Evolutionary conservation across 2,888 invertebrate genomes (phyloP).

Genomic region (Drosophila acutilabella): DNA sequence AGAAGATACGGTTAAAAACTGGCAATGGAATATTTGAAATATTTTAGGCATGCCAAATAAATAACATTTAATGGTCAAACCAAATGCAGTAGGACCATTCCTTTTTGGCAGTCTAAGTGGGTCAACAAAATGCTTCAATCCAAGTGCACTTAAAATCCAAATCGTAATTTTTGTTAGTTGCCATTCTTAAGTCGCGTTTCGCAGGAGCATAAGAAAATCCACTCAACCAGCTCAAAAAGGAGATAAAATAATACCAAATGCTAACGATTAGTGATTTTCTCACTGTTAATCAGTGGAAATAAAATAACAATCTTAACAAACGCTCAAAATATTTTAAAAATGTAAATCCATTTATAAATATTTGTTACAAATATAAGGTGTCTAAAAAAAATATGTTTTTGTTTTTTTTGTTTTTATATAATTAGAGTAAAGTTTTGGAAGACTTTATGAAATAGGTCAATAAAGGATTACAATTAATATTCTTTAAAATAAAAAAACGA

Average conservation of each 20-base stretch:
- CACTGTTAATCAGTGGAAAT: background rate
- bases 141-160: slow-evolving; percentile 44
- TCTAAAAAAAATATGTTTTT: too few relatives aligned
- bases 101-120: slow-evolving; percentile 25
- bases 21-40: slow-evolving; percentile 26
- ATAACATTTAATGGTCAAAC: slow-evolving; percentile 43
- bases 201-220: background rate
- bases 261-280: background rate
- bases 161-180: background rate
- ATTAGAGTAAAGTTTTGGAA: too few relatives aligned
- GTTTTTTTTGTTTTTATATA: too few relatives aligned
- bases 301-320: too few relatives aligned
- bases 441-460: too few relatives aligned
- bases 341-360: too few relatives aligned
- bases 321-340: too few relatives aligned
- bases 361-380: too few relatives aligned
- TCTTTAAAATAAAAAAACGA: too few relatives aligned
- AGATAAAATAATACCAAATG: background rate
- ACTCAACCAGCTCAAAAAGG: background rate
- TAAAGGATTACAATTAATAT: too few relatives aligned
- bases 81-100: slow-evolving; percentile 37
- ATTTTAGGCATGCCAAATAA: slow-evolving; percentile 53
- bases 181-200: slow-evolving; percentile 35
- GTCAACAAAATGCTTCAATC: slow-evolving; percentile 41
- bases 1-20: slow-evolving; percentile 1